Evolutionary conservation across 1,140 invertebrate species (phyloP), one percentile per base, ranked within the genome.

Genomic region (Hermetia illucens): DNA sequence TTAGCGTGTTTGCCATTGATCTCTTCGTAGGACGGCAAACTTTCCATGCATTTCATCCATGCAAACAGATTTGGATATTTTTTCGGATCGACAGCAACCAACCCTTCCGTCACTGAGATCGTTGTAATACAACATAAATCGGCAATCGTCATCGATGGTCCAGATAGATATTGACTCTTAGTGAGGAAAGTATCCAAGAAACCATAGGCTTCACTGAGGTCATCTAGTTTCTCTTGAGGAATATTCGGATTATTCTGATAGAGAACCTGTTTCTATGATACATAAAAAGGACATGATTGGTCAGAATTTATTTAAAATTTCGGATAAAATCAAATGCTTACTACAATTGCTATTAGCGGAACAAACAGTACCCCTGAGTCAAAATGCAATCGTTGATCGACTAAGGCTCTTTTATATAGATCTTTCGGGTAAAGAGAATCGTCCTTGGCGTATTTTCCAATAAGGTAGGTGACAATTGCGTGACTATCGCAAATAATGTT

Each of bases 341-440:
- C 16, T 5, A 44, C 45, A 18, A 55, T 53, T 12, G 49, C 45
- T 2, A 71, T 62, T 4, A 76, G 64, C 44, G 61, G 67, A 3
- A 67, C 63, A 49, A 71, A 79, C 8, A 83, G 53, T 4, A 66
- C 68, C 2, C 70, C 69, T 9, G 66, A 59, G 40, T 78, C 72
- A 47, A 77, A 79, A 53, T 70, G 67, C 29, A 78, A 43, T 3
- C 66, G 56, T 38, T 69, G 63, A 50, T 77, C 64, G 0, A 78
- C 66, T 2, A 68, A 18, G 4, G 69, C 70, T 21, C 73, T 51
- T 41, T 60, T 54, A 34, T 63, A 55, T 6, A 62, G 52, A 47
- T 75, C 70, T 44, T 64, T 65, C 3, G 74, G 73, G 51, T 75
- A 76, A 1, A 76, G 49, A 5, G 49, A 38, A 44, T 70, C 67